These are phyloP conservation scores for Rallus crepitans DNA, from an alignment of 2,797 vertebrate genomes.

Conservation along the genomic window DNA sequence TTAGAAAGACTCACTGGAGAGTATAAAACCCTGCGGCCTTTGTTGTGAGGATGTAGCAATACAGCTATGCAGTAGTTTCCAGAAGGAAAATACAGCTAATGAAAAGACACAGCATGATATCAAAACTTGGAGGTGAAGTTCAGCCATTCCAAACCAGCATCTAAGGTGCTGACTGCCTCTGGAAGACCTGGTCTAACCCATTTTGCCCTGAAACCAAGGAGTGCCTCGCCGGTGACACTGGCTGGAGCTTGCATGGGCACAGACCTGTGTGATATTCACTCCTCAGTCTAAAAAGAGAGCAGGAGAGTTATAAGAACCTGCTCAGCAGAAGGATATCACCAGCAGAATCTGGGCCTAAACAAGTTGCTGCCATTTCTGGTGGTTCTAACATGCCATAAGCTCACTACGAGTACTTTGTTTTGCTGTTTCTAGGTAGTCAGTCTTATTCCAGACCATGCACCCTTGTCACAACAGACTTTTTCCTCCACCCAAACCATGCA, in stretches of 20 bases:
- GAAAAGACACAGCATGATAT: neutral
- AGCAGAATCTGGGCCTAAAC: neutral
- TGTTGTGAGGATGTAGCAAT: neutral
- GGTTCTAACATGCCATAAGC: neutral
- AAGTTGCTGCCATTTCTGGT: neutral
- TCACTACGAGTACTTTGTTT: neutral
- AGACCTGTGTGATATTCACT: neutral
- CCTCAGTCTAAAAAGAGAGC: neutral
- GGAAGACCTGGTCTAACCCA: neutral
- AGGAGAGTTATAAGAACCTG: neutral
- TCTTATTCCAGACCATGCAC: neutral
- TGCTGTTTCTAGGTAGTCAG: neutral
- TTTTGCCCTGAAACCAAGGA: neutral
- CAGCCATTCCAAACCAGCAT: slow-evolving; percentile 11
- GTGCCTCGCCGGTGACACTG: neutral
- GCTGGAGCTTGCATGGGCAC: neutral
- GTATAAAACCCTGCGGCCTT: slow-evolving; percentile 11
- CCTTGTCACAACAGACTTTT: neutral
- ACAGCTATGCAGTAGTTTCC: neutral
- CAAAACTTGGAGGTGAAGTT: slow-evolving; percentile 14
- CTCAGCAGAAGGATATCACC: neutral
- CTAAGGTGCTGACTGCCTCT: neutral
- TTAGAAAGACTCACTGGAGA: neutral
- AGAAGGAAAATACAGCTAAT: slow-evolving; percentile 13
- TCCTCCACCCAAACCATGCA: neutral